Base-by-base conservation (phyloP, 2,888 invertebrate genomes). In the Agelastica alni region DNA sequence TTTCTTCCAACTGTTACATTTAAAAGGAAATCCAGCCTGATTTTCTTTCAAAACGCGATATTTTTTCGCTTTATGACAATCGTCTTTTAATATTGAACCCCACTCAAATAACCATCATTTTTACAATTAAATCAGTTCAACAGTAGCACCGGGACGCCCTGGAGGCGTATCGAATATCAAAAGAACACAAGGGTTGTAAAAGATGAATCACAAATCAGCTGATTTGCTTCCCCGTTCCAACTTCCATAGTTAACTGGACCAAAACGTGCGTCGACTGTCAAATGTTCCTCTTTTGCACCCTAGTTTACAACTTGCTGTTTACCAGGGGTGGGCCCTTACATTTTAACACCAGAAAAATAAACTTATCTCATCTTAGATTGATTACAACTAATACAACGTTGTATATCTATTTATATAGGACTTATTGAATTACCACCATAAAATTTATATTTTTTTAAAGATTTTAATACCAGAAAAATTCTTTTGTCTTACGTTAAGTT, bases 181-280 rank as follows among this genome's bases (percentile, higher is more conserved):
- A 61, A 49, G 56, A 45, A 57, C 55, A 55, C 51, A 42, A 44
- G 51, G 58, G 58, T 53, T 54, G 51, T 47, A 51, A 51, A 58
- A 65, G 63, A 62, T 64, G 61, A 60, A 57, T 71, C 70, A 70
- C 66, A 69, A 70, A 71, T 71, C 74, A 75, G 73, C 73, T 73
- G 74, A 72, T 72, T 69, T 62, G 63, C 62, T 63, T 62, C 59
- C 64, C 60, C 58, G 60, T 60, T 57, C 60, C 49, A 56, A 46
- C 56, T 59, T 59, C 58, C 59, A 61, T 64, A 67, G 66, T 66
- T 73, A 72, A 73, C 72, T 73, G 72, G 73, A 74, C 72, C 72
- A 72, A 70, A 72, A 70, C 75, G 73, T 74, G 74, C 64, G 63
- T 54, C 63, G 73, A 70, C 68, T 74, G 69, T 68, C 70, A 70